These are phyloP conservation scores for Hemitrygon akajei DNA, from an alignment of 2,797 vertebrate genomes.

Conservation along the genomic window DNA sequence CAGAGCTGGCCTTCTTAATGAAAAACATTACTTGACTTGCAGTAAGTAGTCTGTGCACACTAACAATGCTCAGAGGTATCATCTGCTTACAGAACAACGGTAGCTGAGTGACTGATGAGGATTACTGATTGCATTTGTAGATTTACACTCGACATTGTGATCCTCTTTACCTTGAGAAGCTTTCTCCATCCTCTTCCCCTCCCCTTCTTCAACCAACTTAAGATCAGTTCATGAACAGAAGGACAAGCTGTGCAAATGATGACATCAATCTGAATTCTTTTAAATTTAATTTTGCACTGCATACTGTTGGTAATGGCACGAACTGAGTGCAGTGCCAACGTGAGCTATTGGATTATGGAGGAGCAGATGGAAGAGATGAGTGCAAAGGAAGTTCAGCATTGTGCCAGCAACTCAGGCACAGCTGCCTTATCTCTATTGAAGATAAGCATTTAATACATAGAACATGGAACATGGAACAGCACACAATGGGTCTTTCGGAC, in stretches of 20 bases:
- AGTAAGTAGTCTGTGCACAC: neutral
- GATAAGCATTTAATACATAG: neutral
- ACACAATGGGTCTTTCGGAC: no score
- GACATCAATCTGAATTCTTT: neutral
- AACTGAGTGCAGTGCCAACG: neutral
- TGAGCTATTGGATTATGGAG: neutral
- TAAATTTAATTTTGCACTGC: neutral
- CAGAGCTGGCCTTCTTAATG: neutral
- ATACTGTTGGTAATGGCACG: neutral
- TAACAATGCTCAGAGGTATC: neutral
- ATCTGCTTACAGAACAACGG: neutral
- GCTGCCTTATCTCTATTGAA: neutral
- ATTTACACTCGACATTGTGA: neutral
- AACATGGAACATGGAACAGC: no score
- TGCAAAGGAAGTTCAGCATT: neutral
- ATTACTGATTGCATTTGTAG: neutral
- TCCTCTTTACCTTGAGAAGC: neutral
- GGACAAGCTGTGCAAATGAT: constrained; percentile 15
- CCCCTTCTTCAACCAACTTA: neutral
- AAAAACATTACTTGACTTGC: no score
- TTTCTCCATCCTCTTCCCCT: no score
- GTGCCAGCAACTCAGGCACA: neutral
- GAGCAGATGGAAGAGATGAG: constrained; percentile 27
- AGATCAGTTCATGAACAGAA: neutral
- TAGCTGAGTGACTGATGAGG: neutral